Evolutionary conservation across 30 jellyfish, hydroid and myxozoan species (phyloP).

Genomic region (Aurelia sp.): DNA sequence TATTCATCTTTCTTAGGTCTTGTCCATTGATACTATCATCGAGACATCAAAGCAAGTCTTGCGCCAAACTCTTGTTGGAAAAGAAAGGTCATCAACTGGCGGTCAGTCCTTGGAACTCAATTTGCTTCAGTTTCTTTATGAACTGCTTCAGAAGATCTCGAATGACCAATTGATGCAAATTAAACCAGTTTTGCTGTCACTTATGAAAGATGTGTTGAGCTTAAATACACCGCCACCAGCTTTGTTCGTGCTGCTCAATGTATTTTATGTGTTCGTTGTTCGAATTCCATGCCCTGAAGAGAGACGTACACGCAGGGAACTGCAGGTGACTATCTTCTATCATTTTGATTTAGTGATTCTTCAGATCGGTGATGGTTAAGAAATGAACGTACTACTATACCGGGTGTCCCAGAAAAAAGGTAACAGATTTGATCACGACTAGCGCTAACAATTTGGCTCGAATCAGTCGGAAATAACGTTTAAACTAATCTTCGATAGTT

Average conservation of each 20-base stretch:
- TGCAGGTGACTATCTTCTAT: constrained; percentile 69
- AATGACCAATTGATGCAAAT: constrained; percentile 72
- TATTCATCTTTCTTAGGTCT: constrained; percentile 58
- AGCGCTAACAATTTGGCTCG: no score
- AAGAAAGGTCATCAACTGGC: constrained; percentile 64
- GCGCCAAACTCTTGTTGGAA: constrained; percentile 79
- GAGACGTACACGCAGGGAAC: constrained; percentile 87
- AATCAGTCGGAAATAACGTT: no score
- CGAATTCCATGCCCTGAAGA: constrained; percentile 95
- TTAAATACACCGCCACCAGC: constrained; percentile 86
- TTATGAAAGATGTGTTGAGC: constrained; percentile 80
- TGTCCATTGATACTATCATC: constrained; percentile 76
- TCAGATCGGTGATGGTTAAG: no score
- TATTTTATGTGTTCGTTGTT: constrained; percentile 62
- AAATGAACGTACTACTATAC: no score
- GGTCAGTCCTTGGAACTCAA: constrained; percentile 79
- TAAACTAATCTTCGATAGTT: no score
- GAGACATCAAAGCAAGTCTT: constrained; percentile 80
- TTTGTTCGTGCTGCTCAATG: constrained; percentile 74
- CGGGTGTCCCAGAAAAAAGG: no score
- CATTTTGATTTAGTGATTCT: no score
- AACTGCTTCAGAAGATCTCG: constrained; percentile 51
- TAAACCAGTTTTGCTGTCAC: constrained; percentile 65
- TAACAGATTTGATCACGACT: no score
- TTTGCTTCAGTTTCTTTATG: constrained; percentile 85